Evolutionary conservation across 2,888 invertebrate genomes (phyloP), one percentile per base, ranked within the genome.

Genomic region (Salpingus planirostris): DNA sequence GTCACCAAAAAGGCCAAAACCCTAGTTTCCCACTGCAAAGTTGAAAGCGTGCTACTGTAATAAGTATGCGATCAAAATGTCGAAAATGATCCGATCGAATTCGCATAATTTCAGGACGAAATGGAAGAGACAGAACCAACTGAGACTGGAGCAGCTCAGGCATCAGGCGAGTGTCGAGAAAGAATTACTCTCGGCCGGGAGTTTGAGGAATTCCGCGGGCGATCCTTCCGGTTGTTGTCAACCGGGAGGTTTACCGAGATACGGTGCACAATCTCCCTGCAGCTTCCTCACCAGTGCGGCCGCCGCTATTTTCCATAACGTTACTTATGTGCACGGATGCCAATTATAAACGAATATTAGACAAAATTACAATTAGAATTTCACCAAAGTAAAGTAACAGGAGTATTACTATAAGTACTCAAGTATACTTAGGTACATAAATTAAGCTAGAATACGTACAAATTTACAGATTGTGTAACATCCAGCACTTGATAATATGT

Each of bases 111-210:
- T 11, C 54, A 87, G 87, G 60, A 88, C 87, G 33, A 87, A 87
- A 67, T 88, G 87, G 87, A 88, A 88, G 65, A 74, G 87, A 0
- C 87, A 88, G 59, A 91, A 90, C 62, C 91, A 91, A 54, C 68
- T 90, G 25, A 76, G 89, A 0, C 56, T 89, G 32, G 89, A 90
- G 55, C 89, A 90, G 56, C 64, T 90, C 4, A 78, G 90, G 0
- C 87, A 89, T 55, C 87, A 89, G 57, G 85, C 87, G 13, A 78
- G 79, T 7, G 74, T 78, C 27, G 83, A 83, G 52, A 85, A 85
- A 56, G 79, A 80, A 47, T 56, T 73, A 11, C 60, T 76, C 31
- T 55, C 54, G 24, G 47, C 54, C 7, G 50, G 55, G 8, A 48
- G 47, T 10, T 34, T 60, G 8, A 45, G 60, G 31, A 40, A 47